Conservation (phyloP, 2,113 vertebrate genomes). For the Eulacestoma nigropectus region DNA sequence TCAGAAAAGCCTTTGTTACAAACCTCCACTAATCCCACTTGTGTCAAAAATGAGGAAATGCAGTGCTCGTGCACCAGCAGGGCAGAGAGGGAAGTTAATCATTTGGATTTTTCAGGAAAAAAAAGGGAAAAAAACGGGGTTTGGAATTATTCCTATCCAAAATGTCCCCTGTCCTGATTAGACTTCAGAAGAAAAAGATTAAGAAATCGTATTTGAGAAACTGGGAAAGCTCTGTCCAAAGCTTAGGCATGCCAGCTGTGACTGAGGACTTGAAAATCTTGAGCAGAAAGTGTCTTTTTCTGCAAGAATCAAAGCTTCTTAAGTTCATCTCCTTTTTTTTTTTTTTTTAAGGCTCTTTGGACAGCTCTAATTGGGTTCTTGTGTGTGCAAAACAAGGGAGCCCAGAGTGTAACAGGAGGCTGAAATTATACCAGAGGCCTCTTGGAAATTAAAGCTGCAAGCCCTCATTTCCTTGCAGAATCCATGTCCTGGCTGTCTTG, state of each 20-base stretch:
- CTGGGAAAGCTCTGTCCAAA: not conserved
- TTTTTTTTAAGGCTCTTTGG: not conserved
- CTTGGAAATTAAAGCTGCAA: not conserved
- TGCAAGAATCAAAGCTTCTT: conserved; percentile 15
- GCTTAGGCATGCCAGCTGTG: not conserved
- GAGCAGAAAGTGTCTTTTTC: not conserved
- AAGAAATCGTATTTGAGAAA: not conserved
- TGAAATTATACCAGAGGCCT: not conserved
- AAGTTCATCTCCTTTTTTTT: not conserved
- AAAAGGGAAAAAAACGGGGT: fast-evolving
- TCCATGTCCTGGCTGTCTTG: fast-evolving
- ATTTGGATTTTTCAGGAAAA: not conserved
- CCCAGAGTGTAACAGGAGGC: not conserved
- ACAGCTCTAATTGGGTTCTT: not conserved
- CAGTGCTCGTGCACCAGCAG: conserved; percentile 7
- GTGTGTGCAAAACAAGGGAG: not conserved
- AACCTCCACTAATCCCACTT: conserved; percentile 49
- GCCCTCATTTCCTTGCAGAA: not conserved
- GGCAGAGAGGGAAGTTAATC: not conserved
- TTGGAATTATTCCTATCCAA: conserved; percentile 49
- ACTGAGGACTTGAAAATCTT: not conserved
- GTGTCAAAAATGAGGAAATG: conserved; percentile 55
- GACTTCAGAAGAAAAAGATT: conserved; percentile 48
- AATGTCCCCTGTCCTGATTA: conserved; percentile 22
- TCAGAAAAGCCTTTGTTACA: conserved; percentile 48